Conservation (phyloP, 2,113 vertebrate genomes). For the Oreochromis spilurus region DNA sequence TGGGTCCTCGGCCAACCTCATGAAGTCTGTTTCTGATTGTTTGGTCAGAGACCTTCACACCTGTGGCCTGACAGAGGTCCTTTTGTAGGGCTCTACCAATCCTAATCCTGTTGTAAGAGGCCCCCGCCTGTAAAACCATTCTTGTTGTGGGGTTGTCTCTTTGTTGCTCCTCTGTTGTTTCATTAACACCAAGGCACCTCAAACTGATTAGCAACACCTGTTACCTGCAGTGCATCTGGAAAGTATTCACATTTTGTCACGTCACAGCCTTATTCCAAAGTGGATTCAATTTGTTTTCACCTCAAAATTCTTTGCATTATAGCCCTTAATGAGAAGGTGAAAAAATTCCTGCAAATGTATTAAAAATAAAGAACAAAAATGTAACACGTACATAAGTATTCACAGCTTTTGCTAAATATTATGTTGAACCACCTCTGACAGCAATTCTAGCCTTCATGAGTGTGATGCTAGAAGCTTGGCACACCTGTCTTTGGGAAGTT, state of each 20-base stretch:
- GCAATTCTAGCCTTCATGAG: accelerated
- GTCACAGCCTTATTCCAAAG: background rate
- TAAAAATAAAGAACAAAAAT: background rate
- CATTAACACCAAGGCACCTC: background rate
- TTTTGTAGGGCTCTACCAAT: background rate
- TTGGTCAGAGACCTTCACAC: background rate
- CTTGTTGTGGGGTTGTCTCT: background rate
- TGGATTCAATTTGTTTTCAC: background rate
- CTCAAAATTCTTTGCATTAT: background rate
- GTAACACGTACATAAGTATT: background rate
- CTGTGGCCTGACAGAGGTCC: background rate
- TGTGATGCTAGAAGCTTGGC: background rate
- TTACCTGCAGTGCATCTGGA: background rate
- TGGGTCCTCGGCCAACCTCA: background rate
- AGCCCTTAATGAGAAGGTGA: background rate
- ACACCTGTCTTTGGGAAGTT: background rate
- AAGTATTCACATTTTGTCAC: background rate
- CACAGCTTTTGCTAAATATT: background rate
- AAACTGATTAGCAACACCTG: background rate
- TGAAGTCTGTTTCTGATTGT: background rate
- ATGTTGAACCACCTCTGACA: background rate
- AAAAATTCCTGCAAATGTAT: background rate
- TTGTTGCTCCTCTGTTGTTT: background rate
- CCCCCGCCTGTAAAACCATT: background rate
- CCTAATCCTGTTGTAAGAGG: background rate